Percentiles rank a stretch among this genome's conserved stretches.
Conservation (phyloP, 35 echinoderm and acorn worm genomes). For the Holothuria glaberrima region DNA sequence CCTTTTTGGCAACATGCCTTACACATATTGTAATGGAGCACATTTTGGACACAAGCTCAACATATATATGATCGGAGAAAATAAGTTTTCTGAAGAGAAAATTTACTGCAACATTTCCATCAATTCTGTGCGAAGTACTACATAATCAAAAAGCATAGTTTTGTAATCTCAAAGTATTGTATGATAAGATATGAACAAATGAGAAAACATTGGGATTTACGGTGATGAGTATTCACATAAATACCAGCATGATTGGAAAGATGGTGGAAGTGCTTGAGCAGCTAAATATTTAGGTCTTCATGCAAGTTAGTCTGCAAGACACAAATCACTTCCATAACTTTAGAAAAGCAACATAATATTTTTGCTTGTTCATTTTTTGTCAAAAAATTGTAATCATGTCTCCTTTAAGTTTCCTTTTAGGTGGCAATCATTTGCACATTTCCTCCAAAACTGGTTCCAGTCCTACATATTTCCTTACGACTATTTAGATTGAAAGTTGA, state of each 20-base stretch:
- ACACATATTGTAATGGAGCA: too few relatives aligned
- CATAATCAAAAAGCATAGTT: too few relatives aligned
- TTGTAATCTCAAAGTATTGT: too few relatives aligned
- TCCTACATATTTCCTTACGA: not conserved
- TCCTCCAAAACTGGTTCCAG: not conserved
- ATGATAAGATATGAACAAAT: too few relatives aligned
- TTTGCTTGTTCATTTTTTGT: slow-evolving; percentile 14
- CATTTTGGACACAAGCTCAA: too few relatives aligned
- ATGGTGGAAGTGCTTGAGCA: too few relatives aligned
- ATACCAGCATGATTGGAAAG: not conserved
- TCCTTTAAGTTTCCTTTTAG: slow-evolving; percentile 5
- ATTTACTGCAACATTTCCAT: too few relatives aligned
- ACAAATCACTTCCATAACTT: slow-evolving; percentile 4
- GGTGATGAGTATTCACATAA: not conserved
- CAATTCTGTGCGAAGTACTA: too few relatives aligned
- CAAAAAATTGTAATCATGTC: slow-evolving; percentile 9
- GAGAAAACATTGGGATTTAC: too few relatives aligned
- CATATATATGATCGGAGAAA: slow-evolving; percentile 7
- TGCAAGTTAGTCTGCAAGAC: not conserved
- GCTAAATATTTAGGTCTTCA: too few relatives aligned
- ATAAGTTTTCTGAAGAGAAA: slow-evolving; percentile 7
- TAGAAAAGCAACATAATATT: not conserved
- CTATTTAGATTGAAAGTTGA: too few relatives aligned
- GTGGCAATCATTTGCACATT: too few relatives aligned
- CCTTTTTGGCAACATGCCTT: not conserved